These are phyloP conservation scores for Anoncus sp. DNA, from an alignment of 2,888 invertebrate genomes.

Conservation along the genomic window DNA sequence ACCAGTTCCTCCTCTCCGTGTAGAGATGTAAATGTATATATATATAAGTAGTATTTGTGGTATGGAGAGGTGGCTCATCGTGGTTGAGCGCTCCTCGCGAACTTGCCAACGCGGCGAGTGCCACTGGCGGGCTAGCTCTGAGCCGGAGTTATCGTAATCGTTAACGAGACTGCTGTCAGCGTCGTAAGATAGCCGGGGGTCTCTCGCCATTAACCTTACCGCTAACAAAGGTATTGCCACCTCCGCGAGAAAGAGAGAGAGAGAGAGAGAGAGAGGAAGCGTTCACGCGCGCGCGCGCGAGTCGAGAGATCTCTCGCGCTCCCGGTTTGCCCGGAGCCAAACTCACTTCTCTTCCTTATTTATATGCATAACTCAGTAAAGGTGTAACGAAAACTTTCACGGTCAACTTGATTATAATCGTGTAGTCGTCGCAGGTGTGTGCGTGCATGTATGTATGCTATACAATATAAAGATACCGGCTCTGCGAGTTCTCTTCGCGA, in stretches of 20 bases:
- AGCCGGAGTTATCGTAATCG: conserved; percentile 78
- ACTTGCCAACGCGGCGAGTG: conserved; percentile 54
- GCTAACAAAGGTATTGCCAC: conserved; percentile 80
- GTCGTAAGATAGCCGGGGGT: conserved; percentile 78
- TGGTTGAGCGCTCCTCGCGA: conserved; percentile 42
- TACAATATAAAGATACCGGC: conserved; percentile 19
- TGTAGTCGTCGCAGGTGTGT: conserved; percentile 42
- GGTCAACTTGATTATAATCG: conserved; percentile 72
- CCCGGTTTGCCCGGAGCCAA: conserved; percentile 68
- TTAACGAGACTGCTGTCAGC: conserved; percentile 80
- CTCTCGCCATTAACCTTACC: conserved; percentile 78
- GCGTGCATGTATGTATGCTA: conserved; percentile 3
- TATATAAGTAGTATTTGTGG: conserved; percentile 31
- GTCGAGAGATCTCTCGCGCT: conserved; percentile 63
- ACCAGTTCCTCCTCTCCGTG: too few species aligned
- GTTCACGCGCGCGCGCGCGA: conserved; percentile 60
- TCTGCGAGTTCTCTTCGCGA: conserved; percentile 23
- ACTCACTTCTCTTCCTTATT: conserved; percentile 76
- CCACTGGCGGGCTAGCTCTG: conserved; percentile 64
- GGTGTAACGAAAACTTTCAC: conserved; percentile 81
- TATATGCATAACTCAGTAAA: conserved; percentile 81
- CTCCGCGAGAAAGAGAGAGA: conserved; percentile 66
- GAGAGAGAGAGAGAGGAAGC: conserved; percentile 49
- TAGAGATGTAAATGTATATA: conserved; percentile 10
- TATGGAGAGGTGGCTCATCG: conserved; percentile 43